Base-by-base conservation (phyloP, 2,888 invertebrate genomes). In the Nephrocerus scutellatus region DNA sequence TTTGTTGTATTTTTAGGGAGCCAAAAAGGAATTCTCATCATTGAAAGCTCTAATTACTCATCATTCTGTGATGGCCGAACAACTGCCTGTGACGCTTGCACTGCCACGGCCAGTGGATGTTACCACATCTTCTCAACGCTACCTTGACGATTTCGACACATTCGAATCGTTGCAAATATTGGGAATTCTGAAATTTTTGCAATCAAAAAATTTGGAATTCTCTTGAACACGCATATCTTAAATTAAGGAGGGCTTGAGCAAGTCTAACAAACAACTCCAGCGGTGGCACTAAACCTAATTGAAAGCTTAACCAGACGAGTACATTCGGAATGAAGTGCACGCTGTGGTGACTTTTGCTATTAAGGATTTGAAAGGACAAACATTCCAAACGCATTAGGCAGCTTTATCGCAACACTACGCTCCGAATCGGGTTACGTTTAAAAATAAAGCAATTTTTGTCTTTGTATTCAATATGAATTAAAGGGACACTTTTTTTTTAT, bases 11-110 rank as follows among this genome's bases (percentile, higher is more conserved):
- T 72, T 73, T 4, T 75, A 95, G 89, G 95, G 95, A 36, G 89
- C 93, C 71, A 91, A 89, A 51, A 95, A 95, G 68, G 92, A 93
- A 74, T 96, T 95, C 74, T 77, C 82, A 33, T 87, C 87, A 33
- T 74, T 96, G 48, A 82, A 83, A 19, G 86, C 93, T 12, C 76
- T 96, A 53, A 91, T 96, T 66, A 91, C 90, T 34, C 95, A 96
- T 72, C 93, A 95, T 72, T 92, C 92, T 51, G 92, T 96, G 54
- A 93, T 96, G 92, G 88, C 89, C 36, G 95, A 96, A 71, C 76
- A 95, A 60, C 76, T 96, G 60, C 95, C 96, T 4, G 88, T 92
- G 65, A 87, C 92, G 21, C 74, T 96, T 54, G 81, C 84, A 3
- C 73, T 89, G 51, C 80, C 83, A 54, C 73, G 82, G 40, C 81